Conservation (phyloP, 2,888 invertebrate genomes). For the Diadegma fenestrale region DNA sequence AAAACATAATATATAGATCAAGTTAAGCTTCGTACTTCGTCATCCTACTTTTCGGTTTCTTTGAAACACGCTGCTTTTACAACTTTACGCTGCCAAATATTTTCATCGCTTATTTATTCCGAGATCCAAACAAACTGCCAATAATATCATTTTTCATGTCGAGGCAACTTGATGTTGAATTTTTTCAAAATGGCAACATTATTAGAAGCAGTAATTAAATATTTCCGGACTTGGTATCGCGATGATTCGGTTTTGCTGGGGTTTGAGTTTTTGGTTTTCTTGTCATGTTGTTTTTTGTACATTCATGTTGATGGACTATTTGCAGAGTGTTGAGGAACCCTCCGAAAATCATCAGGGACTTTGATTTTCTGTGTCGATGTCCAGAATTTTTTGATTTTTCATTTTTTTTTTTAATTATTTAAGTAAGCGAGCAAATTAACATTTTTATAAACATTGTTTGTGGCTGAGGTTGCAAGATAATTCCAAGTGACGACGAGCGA, state of each 20-base stretch:
- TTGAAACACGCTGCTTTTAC: neutral
- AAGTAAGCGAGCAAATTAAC: neutral
- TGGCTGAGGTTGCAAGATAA: slow-evolving; percentile 1
- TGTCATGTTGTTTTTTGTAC: no score
- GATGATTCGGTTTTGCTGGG: no score
- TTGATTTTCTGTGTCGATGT: no score
- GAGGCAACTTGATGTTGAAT: neutral
- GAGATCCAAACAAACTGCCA: neutral
- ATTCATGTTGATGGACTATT: no score
- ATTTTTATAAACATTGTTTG: neutral
- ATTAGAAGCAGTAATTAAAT: no score
- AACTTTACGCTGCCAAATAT: neutral
- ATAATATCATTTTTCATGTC: slow-evolving; percentile 8
- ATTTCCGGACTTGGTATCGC: no score
- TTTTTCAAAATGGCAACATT: no score
- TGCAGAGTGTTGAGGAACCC: no score
- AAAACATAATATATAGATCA: slow-evolving; percentile 30
- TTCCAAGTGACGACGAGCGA: slow-evolving; percentile 20
- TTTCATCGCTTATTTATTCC: slow-evolving; percentile 27
- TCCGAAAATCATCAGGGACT: no score
- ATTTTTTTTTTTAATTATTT: neutral
- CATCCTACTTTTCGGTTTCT: slow-evolving; percentile 3
- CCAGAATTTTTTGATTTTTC: neutral
- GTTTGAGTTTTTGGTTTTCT: no score
- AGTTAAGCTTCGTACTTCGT: slow-evolving; percentile 16